phyloP scores from a whole-genome alignment of 2,888 invertebrate species.

The Oxytorus armatus region DNA sequence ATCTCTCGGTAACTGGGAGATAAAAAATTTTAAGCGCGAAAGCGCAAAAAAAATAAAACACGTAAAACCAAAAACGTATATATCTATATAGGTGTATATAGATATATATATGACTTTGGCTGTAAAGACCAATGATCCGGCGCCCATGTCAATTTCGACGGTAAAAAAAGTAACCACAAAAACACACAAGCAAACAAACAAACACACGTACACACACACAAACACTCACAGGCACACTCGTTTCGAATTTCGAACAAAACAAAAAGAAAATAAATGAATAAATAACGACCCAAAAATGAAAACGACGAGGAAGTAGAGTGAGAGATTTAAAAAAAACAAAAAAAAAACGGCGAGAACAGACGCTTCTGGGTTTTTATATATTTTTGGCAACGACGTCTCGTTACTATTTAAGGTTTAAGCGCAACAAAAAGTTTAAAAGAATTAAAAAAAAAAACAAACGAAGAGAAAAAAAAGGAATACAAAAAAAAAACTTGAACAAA shows the following conservation, averaged over 20 bases:
- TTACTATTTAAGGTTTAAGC: slow-evolving; percentile 83
- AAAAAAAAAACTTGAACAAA: slow-evolving; percentile 64
- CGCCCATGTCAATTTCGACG: slow-evolving; percentile 78
- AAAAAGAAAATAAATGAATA: slow-evolving; percentile 68
- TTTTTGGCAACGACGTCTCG: slow-evolving; percentile 84
- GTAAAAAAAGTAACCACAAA: slow-evolving; percentile 54
- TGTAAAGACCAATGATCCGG: slow-evolving; percentile 73
- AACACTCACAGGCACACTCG: slow-evolving; percentile 58
- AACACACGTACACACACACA: slow-evolving; percentile 11
- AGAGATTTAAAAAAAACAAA: slow-evolving; percentile 66
- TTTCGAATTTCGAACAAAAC: slow-evolving; percentile 70
- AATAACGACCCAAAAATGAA: slow-evolving; percentile 61
- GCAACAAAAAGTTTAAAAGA: slow-evolving; percentile 75
- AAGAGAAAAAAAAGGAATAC: slow-evolving; percentile 65
- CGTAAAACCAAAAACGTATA: slow-evolving; percentile 14
- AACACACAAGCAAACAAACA: slow-evolving; percentile 10
- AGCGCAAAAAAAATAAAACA: slow-evolving; percentile 44
- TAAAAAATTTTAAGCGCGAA: slow-evolving; percentile 47
- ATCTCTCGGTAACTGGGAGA: slow-evolving; percentile 51
- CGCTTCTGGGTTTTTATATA: slow-evolving; percentile 83
- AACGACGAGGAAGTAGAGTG: slow-evolving; percentile 67
- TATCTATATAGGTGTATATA: background rate
- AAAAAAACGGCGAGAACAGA: slow-evolving; percentile 72
- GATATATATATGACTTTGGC: slow-evolving; percentile 9
- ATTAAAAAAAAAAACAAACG: slow-evolving; percentile 53